Conservation (phyloP, 2,797 vertebrate species). For the Somateria mollissima region DNA sequence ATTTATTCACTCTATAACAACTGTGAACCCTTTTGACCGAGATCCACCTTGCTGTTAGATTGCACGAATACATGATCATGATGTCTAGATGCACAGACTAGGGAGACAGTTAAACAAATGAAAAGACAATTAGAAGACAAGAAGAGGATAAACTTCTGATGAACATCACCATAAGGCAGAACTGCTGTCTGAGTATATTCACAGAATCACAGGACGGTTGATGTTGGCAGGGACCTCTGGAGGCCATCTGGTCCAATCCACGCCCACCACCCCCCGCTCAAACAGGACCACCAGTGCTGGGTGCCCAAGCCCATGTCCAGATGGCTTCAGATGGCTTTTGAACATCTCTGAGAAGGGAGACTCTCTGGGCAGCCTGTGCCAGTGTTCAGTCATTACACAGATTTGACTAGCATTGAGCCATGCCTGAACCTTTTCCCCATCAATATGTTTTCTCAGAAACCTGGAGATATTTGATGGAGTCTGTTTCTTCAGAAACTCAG, state of each 20-base stretch:
- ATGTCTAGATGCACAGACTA: not conserved
- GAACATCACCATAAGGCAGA: not conserved
- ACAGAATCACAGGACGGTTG: not conserved
- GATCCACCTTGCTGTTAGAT: not conserved
- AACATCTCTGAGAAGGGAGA: not conserved
- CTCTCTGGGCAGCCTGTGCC: not conserved
- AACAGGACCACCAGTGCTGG: not conserved
- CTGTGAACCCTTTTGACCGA: not conserved
- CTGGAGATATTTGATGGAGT: not conserved
- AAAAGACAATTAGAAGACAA: not conserved
- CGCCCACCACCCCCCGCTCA: not conserved
- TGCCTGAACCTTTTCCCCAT: not conserved
- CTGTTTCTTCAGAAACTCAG: not conserved
- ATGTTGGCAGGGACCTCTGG: not conserved
- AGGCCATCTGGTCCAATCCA: not conserved
- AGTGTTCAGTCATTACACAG: not conserved
- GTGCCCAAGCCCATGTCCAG: not conserved
- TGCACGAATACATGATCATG: not conserved
- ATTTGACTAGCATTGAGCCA: not conserved
- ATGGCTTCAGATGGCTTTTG: not conserved
- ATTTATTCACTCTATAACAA: not conserved
- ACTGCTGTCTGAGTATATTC: not conserved
- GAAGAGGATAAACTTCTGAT: not conserved
- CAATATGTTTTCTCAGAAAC: not conserved
- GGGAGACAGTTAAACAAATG: not conserved